Percentiles rank a stretch among this genome's conserved stretches.
Conservation (phyloP, 2,113 vertebrate species). For the Cyrtonyx montezumae region DNA sequence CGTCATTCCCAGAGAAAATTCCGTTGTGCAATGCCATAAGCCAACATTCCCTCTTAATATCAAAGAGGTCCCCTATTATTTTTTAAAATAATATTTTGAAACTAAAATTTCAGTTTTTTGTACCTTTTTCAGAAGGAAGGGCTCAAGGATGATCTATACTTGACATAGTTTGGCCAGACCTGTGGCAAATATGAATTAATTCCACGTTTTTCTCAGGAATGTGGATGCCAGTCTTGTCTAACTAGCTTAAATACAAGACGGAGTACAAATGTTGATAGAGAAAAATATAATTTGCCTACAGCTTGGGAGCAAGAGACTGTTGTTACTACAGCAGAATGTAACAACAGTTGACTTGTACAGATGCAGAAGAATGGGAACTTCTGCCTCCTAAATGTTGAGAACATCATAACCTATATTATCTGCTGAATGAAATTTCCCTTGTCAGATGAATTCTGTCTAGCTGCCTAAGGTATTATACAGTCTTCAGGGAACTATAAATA, state of each 20-base stretch:
- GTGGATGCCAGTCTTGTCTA: background rate
- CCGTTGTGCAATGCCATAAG: background rate
- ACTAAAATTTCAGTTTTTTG: background rate
- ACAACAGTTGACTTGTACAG: background rate
- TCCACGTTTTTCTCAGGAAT: background rate
- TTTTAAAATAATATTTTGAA: background rate
- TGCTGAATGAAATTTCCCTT: background rate
- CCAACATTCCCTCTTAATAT: background rate
- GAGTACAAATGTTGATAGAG: background rate
- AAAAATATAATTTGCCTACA: background rate
- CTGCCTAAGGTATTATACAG: background rate
- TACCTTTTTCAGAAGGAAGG: background rate
- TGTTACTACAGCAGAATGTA: background rate
- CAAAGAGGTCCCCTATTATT: background rate
- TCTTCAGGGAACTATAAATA: background rate
- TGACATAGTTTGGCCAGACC: background rate
- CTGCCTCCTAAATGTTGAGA: background rate
- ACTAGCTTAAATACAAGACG: background rate
- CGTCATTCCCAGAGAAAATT: background rate
- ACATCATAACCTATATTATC: background rate
- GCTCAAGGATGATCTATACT: background rate
- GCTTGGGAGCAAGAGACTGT: background rate
- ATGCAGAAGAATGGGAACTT: background rate
- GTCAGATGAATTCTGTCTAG: background rate
- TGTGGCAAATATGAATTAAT: background rate